These are phyloP conservation scores for Pharmacophagus antenor DNA, from an alignment of 2,888 invertebrate species.

Conservation along the genomic window DNA sequence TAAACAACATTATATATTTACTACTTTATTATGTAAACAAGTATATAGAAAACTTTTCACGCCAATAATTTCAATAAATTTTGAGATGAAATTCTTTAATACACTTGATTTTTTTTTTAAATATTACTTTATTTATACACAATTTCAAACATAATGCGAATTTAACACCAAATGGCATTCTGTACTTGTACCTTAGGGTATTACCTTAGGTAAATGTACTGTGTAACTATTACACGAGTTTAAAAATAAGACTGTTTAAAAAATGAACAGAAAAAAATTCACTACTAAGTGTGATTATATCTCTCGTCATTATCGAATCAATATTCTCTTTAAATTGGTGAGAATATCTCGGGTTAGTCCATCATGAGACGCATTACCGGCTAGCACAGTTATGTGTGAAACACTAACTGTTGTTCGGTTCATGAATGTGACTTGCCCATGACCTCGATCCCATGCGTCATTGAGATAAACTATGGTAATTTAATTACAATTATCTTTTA, in stretches of 20 bases:
- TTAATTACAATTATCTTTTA: neutral
- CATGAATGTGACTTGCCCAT: constrained; percentile 20
- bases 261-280: neutral
- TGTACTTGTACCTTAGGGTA: too few species aligned
- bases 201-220: too few species aligned
- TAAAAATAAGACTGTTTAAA: neutral
- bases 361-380: constrained; percentile 39
- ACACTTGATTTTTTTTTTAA: too few species aligned
- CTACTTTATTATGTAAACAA: too few species aligned
- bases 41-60: too few species aligned
- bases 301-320: neutral
- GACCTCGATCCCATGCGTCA: constrained; percentile 25
- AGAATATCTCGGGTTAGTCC: constrained; percentile 47
- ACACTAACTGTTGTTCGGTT: constrained; percentile 32
- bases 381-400: constrained; percentile 38
- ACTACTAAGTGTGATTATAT: neutral
- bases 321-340: constrained; percentile 44
- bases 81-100: too few species aligned
- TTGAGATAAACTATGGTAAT: constrained; percentile 19
- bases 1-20: too few species aligned
- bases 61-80: too few species aligned
- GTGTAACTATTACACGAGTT: too few species aligned
- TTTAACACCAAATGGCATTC: too few species aligned
- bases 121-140: too few species aligned
- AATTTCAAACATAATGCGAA: too few species aligned